Evolutionary conservation across 2,888 invertebrate species (phyloP).

Genomic region (Platycnemis pennipes): DNA sequence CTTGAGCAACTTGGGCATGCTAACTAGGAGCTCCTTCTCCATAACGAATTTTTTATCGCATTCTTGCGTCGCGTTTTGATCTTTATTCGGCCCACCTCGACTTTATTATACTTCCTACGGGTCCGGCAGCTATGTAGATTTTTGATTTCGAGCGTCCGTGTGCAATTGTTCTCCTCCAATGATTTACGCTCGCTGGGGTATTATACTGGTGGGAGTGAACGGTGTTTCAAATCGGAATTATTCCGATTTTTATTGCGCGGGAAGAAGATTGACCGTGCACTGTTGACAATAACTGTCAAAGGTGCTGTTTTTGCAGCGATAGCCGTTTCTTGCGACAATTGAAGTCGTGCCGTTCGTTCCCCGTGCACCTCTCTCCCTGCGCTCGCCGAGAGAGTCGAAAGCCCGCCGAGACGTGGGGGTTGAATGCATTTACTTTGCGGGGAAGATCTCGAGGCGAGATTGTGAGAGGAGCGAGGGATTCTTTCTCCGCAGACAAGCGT

Average conservation of each 20-base stretch:
- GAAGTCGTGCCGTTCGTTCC: slow-evolving; percentile 9
- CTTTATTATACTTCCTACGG: neutral
- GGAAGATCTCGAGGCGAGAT: slow-evolving; percentile 18
- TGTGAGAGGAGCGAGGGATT: slow-evolving; percentile 17
- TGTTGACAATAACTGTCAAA: neutral
- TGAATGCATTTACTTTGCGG: neutral
- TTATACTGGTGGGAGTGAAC: neutral
- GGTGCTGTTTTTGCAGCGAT: neutral
- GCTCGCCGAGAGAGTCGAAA: too few species aligned
- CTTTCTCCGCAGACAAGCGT: slow-evolving; percentile 31
- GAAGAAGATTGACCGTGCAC: neutral
- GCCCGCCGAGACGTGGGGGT: neutral
- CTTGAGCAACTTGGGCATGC: neutral
- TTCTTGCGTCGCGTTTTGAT: neutral
- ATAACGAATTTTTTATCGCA: neutral
- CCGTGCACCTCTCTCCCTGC: neutral
- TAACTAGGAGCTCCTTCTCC: neutral
- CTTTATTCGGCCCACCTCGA: slow-evolving; percentile 11
- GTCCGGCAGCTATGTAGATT: slow-evolving; percentile 1
- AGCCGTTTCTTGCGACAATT: slow-evolving; percentile 21
- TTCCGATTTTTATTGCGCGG: slow-evolving; percentile 11
- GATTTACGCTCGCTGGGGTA: neutral
- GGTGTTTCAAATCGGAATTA: slow-evolving; percentile 55
- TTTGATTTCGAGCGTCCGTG: neutral
- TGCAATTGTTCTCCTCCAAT: neutral